These are phyloP conservation scores for Himalopsyche japonica DNA, from an alignment of 2,888 invertebrate species.

Conservation along the genomic window DNA sequence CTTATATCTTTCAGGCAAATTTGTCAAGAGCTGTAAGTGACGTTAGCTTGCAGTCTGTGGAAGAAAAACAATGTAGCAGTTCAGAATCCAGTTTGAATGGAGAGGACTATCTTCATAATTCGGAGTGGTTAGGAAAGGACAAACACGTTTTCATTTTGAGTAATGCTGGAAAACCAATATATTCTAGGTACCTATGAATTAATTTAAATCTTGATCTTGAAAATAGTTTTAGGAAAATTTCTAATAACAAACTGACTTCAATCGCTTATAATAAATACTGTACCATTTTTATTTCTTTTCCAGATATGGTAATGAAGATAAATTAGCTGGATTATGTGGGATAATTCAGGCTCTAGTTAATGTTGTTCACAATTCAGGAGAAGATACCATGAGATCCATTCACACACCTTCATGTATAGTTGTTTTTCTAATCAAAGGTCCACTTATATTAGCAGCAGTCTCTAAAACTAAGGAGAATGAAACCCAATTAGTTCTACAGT, in stretches of 20 bases:
- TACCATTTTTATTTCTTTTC: conserved; percentile 41
- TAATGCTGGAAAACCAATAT: conserved; percentile 96
- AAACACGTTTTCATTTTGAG: conserved; percentile 95
- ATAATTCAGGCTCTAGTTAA: conserved; percentile 93
- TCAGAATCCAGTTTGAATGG: conserved; percentile 42
- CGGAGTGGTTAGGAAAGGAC: conserved; percentile 76
- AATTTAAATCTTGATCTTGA: not conserved
- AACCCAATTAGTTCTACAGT: conserved; percentile 79
- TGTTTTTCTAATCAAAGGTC: conserved; percentile 88
- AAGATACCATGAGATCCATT: conserved; percentile 84
- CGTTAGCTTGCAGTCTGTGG: conserved; percentile 40
- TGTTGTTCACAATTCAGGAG: conserved; percentile 79
- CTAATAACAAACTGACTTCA: not conserved
- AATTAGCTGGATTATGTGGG: conserved; percentile 90
- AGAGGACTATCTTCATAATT: conserved; percentile 69
- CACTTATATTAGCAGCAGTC: conserved; percentile 88
- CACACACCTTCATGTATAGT: conserved; percentile 85
- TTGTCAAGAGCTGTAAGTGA: conserved; percentile 43
- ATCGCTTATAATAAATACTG: too few species aligned
- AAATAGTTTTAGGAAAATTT: not conserved
- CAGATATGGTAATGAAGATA: conserved; percentile 91
- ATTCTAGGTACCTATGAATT: conserved; percentile 68
- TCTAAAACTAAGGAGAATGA: conserved; percentile 83
- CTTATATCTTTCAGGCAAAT: conserved; percentile 40
- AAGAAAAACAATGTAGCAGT: conserved; percentile 12